Evolutionary conservation across 1,140 invertebrate species (phyloP).

Genomic region (Drosophila fuyamai): DNA sequence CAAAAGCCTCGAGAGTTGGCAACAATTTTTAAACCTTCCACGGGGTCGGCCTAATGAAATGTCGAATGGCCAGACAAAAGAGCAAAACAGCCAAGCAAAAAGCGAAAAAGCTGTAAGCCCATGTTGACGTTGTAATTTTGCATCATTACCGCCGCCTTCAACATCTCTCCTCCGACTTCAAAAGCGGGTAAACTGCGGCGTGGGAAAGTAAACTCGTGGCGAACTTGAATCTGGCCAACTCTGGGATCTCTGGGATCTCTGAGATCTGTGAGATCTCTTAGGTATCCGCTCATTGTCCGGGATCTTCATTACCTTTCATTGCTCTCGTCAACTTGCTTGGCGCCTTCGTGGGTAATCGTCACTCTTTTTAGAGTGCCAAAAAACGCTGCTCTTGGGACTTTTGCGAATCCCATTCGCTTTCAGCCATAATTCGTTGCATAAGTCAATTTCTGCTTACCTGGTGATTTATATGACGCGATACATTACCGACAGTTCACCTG

Average conservation of each 20-base stretch:
- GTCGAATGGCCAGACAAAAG: conserved; percentile 33
- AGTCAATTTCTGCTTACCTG: conserved; percentile 49
- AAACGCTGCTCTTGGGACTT: conserved; percentile 23
- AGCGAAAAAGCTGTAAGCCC: conserved; percentile 38
- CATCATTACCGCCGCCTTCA: conserved; percentile 50
- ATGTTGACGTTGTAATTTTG: conserved; percentile 74
- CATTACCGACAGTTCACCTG: conserved; percentile 33
- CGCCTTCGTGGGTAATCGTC: conserved; percentile 54
- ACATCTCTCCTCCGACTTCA: neutral
- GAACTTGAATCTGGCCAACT: conserved; percentile 25
- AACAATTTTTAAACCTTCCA: conserved; percentile 26
- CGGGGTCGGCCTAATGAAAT: conserved; percentile 48
- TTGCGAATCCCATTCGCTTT: conserved; percentile 34
- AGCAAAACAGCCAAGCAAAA: conserved; percentile 1
- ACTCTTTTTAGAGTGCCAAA: conserved; percentile 24
- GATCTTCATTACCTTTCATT: conserved; percentile 49
- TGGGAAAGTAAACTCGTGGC: conserved; percentile 42
- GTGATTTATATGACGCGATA: conserved; percentile 33
- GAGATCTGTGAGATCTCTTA: neutral
- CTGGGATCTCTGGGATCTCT: conserved; percentile 3
- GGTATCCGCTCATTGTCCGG: conserved; percentile 33
- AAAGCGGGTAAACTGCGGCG: conserved; percentile 25
- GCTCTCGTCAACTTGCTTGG: conserved; percentile 13
- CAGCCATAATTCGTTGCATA: conserved; percentile 52
- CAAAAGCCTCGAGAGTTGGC: conserved; percentile 30